Conservation (phyloP, 2,888 invertebrate species). For the Dryobota labecula region DNA sequence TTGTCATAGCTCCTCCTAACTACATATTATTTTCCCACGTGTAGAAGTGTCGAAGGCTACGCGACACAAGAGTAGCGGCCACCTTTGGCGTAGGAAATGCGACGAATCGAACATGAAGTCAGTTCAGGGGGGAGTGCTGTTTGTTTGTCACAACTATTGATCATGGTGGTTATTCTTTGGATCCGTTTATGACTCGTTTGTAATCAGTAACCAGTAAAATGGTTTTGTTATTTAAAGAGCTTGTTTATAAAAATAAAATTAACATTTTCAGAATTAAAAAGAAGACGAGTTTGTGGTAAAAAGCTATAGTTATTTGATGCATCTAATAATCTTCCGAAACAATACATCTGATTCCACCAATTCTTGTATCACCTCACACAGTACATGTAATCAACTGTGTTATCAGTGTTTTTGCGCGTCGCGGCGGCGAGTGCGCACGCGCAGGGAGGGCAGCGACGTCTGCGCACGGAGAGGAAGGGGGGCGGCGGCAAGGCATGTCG, state of each 20-base stretch:
- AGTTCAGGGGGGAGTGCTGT: no score
- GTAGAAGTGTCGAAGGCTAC: slow-evolving; percentile 41
- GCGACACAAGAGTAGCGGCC: slow-evolving; percentile 23
- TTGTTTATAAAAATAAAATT: no score
- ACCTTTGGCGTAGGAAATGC: background rate
- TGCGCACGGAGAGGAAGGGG: slow-evolving; percentile 43
- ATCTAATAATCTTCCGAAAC: background rate
- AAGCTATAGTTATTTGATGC: background rate
- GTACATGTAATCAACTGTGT: slow-evolving; percentile 64
- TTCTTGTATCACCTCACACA: slow-evolving; percentile 40
- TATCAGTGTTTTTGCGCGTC: slow-evolving; percentile 75
- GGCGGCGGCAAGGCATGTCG: slow-evolving; percentile 61
- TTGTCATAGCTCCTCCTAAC: slow-evolving; percentile 57
- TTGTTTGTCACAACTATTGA: background rate
- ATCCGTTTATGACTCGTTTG: background rate
- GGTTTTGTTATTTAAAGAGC: no score
- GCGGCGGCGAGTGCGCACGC: slow-evolving; percentile 49
- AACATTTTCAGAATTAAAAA: background rate
- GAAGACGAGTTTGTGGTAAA: background rate
- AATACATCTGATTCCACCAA: slow-evolving; percentile 3
- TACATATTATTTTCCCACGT: slow-evolving; percentile 72
- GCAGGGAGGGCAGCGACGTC: slow-evolving; percentile 26
- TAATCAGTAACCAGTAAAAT: no score
- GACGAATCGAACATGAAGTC: background rate
- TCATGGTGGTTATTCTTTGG: background rate